A percentile compares a stretch with the other conserved stretches of the same genome.
Conservation (phyloP, 2,888 invertebrate species). For the Cephus rjabovi region DNA sequence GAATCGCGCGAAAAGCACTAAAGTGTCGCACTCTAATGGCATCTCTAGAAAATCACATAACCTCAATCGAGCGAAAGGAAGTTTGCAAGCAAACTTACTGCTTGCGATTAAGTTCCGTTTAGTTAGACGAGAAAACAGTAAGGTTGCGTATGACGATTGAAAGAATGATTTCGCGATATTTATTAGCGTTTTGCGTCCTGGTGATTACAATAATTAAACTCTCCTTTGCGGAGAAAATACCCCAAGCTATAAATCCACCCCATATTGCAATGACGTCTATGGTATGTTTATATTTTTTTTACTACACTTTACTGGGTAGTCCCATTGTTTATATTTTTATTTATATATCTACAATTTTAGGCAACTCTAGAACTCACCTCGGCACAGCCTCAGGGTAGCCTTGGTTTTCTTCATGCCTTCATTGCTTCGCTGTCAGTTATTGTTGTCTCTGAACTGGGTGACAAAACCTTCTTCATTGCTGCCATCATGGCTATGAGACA, state of each 20-base stretch:
- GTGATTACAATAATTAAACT: not conserved
- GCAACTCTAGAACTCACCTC: conserved; percentile 36
- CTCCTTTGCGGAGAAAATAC: not conserved
- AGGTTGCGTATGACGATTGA: not conserved
- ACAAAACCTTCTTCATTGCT: conserved; percentile 99
- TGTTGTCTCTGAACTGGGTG: conserved; percentile 96
- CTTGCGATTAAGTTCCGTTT: not conserved
- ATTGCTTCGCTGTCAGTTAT: conserved; percentile 96
- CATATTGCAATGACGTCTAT: not conserved
- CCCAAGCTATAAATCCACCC: not conserved
- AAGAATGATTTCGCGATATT: not conserved
- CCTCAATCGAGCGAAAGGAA: not conserved
- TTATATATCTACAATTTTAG: conserved; percentile 26
- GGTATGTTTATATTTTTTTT: not conserved
- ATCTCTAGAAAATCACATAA: not conserved
- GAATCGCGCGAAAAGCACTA: not conserved
- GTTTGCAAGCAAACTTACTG: not conserved
- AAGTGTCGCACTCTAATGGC: not conserved
- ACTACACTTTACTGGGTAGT: not conserved
- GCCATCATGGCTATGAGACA: conserved; percentile 99
- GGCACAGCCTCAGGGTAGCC: conserved; percentile 64
- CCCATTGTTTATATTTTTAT: not conserved
- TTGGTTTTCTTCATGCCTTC: conserved; percentile 93
- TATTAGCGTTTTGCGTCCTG: not conserved
- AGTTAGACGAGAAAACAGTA: not conserved